Base-by-base conservation (phyloP, 2,888 invertebrate species). In the Nomada ruficornis region DNA sequence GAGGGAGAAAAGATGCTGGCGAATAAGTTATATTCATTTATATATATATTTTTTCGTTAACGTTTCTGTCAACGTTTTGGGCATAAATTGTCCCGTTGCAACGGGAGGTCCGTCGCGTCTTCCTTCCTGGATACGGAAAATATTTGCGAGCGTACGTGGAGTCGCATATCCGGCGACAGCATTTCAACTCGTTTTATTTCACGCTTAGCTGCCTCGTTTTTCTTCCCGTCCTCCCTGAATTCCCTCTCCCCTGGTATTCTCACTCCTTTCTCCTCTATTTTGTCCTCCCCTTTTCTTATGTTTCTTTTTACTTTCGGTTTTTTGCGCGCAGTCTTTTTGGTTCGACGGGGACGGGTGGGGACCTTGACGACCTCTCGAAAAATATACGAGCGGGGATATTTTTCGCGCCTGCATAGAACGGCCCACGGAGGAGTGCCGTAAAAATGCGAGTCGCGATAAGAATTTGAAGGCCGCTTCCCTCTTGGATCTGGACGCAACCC, bases 21-120 rank as follows among this genome's bases (percentile, higher is more conserved):
- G 80, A 80, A 83, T 84, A 84, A 84, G 81, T 84, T 84, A 75
- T 77, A 71, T 77, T 72, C 77, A 71, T 73, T 73, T 63, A 44
- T 44, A 26, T 20, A 11, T 4, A 0, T 0, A 15, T 36, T 20
- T 13, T 23, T 20, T 15, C 15, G 10, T 3, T 29, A 62, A 29
- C 26, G 23, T n/a, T 20, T 18, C 11, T 44, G 69, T 47, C 52
- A n/a, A 50, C 70, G 73, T 67, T 80, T 85, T 78, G 15, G 76
- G 83, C 86, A 86, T 86, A 86, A 85, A 83, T 86, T 86, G 83
- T 86, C 72, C 80, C 20, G 75, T 42, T 71, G 70, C 83, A 55
- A 62, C 83, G 75, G 85, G 82, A 80, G 85, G 85, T 80, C 85
- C 67, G 69, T 54, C 70, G 26, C 64, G 42, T 44, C 54, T 44